These are phyloP conservation scores for Dasypolia templi DNA, from an alignment of 2,888 invertebrate genomes.

Conservation along the genomic window DNA sequence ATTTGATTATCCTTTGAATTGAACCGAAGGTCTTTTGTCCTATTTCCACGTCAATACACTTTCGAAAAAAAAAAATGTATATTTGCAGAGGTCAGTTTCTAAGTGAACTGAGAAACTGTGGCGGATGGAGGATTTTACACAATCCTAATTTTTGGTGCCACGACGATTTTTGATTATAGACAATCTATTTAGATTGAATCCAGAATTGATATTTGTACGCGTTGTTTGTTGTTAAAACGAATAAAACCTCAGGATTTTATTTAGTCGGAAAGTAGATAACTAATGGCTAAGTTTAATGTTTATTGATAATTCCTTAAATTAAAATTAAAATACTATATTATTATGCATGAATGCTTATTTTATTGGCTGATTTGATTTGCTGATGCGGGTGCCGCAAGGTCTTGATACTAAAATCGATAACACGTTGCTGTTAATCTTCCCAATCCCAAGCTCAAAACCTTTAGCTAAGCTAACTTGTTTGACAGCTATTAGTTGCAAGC, in stretches of 20 bases:
- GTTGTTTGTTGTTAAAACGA: neutral
- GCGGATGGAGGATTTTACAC: constrained; percentile 42
- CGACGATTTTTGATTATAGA: constrained; percentile 30
- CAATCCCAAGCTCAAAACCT: neutral
- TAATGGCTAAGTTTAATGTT: neutral
- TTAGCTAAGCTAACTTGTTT: constrained; percentile 29
- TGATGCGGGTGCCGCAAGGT: neutral
- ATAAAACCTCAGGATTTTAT: neutral
- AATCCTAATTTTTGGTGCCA: constrained; percentile 49
- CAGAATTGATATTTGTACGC: neutral
- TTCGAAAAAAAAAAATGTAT: constrained; percentile 71
- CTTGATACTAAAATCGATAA: neutral
- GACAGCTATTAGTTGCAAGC: constrained; percentile 47
- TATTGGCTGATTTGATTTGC: neutral
- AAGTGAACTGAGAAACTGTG: constrained; percentile 68
- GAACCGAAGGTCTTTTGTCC: constrained; percentile 78
- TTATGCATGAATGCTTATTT: neutral
- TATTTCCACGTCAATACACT: constrained; percentile 78
- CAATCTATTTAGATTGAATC: neutral
- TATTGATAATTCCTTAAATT: neutral
- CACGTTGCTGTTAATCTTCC: neutral
- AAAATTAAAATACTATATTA: neutral
- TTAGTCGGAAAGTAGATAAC: neutral
- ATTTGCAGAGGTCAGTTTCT: constrained; percentile 75
- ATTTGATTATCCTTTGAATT: constrained; percentile 84